Evolutionary conservation across 2,113 vertebrate species (phyloP), one percentile per base, ranked within the genome.

Genomic region (Romanogobio albipinnatus): DNA sequence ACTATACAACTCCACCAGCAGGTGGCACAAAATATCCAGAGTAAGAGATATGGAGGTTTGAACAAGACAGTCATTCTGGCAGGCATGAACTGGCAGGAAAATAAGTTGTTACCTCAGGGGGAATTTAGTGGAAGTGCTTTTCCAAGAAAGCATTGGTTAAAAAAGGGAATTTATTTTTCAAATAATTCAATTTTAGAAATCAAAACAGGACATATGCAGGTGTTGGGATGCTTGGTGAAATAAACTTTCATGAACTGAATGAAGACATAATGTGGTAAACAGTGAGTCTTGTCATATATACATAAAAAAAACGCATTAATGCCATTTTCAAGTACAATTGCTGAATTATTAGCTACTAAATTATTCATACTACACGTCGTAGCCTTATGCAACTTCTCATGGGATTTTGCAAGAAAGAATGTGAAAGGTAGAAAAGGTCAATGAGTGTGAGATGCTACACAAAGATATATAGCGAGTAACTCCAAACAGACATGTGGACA

Each of bases 71-170:
- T 62, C 5, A 22, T 51, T 78, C 33, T 45, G 76, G 53, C 29
- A 78, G 77, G 59, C 36, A 64, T 19, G 59, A 26, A 64, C 33
- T 80, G 39, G 39, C 43, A 62, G 56, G n/a, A 11, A 79, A 75
- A 74, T 17, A 59, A 15, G 36, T 26, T 17, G 43, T 64, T 49
- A 29, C 43, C 59, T 17, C n/a, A n/a, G 43, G n/a, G 59, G 24
- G 14, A 26, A 17, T 64, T 19, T 14, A 64, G 39, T 29, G 47
- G 59, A 64, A 64, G n/a, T 80, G 58, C n/a, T 22, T 80, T 80
- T 47, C 59, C 29, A 62, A 29, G 77, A 80, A 64, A 22, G 0
- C 7, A 1, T 9, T 56, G 17, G 17, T 8, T 8, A 8, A 53
- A 19, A 17, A 14, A 24, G 4, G 10, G 29, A 78, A 59, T 22